A percentile compares a stretch with the other conserved stretches of the same genome.
Conservation (phyloP, 2,113 vertebrate genomes). For the Sinocyclocheilus anshuiensis region DNA sequence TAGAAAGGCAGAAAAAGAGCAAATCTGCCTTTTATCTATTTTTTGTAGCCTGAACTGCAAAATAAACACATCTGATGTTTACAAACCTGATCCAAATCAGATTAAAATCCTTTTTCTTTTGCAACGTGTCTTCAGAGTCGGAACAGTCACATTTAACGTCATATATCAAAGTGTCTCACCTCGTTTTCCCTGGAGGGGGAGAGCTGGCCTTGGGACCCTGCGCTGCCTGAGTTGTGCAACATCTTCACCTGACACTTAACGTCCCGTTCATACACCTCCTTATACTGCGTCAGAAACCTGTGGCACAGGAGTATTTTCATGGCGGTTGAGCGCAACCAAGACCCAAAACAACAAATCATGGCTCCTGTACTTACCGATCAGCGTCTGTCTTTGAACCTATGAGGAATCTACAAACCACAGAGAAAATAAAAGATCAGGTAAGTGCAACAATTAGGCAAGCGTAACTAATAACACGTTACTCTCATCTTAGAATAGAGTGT, state of each 20-base stretch:
- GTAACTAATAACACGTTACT: background rate
- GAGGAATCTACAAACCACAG: slow-evolving; percentile 81
- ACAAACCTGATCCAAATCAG: background rate
- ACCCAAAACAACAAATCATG: background rate
- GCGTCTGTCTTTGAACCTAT: slow-evolving; percentile 96
- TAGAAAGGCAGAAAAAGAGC: background rate
- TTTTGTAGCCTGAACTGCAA: background rate
- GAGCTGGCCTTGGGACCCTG: slow-evolving; percentile 73
- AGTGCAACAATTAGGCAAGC: background rate
- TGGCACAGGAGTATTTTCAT: background rate
- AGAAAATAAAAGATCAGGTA: background rate
- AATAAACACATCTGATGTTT: background rate
- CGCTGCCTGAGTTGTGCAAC: slow-evolving; percentile 86
- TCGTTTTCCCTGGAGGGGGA: slow-evolving; percentile 90
- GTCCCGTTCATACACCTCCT: slow-evolving; percentile 91
- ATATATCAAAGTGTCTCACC: slow-evolving; percentile 68
- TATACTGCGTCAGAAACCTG: slow-evolving; percentile 94
- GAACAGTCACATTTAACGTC: background rate
- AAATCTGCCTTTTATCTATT: background rate
- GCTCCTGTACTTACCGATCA: slow-evolving; percentile 81
- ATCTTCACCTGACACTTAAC: slow-evolving; percentile 95
- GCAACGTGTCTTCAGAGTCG: background rate
- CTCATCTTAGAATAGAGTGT: background rate
- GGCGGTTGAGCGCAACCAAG: background rate
- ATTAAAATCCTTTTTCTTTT: background rate